Conservation (phyloP, 2,113 vertebrate genomes). For the Pollachius pollachius region DNA sequence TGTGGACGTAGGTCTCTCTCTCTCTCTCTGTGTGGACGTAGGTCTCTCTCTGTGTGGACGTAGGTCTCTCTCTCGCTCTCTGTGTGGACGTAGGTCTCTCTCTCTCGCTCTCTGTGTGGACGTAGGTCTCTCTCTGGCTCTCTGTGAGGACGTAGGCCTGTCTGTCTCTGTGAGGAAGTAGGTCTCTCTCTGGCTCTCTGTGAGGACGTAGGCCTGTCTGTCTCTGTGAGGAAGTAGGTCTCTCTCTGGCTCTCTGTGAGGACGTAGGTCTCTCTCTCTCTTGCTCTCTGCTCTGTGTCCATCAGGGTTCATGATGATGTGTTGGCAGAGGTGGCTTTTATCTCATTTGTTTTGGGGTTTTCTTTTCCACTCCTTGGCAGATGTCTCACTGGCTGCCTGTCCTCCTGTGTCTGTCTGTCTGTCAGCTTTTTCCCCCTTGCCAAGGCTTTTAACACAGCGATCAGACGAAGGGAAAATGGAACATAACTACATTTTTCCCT, state of each 20-base stretch:
- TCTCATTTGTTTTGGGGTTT: slow-evolving; percentile 9
- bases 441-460: background rate
- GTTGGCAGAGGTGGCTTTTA: too few relatives aligned
- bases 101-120: slow-evolving; percentile 24
- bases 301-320: slow-evolving; percentile 15
- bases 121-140: slow-evolving; percentile 17
- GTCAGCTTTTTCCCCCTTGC: slow-evolving; percentile 8
- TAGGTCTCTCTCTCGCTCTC: slow-evolving; percentile 11
- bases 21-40: too few relatives aligned
- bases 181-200: too few relatives aligned
- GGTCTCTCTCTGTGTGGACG: slow-evolving; percentile 17
- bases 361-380: slow-evolving; percentile 4
- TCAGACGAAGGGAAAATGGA: slow-evolving; percentile 23
- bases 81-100: slow-evolving; percentile 9
- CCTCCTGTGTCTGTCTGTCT: slow-evolving; percentile 2
- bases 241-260: too few relatives aligned
- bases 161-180: too few relatives aligned
- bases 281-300: slow-evolving; percentile 21
- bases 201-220: too few relatives aligned
- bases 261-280: too few relatives aligned
- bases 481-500: slow-evolving; percentile 20
- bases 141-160: too few relatives aligned
- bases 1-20: too few relatives aligned
- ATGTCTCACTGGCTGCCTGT: slow-evolving; percentile 22
- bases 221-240: too few relatives aligned